Evolutionary conservation across 2,888 invertebrate genomes (phyloP).

Genomic region (Lithophane semibrunnea): DNA sequence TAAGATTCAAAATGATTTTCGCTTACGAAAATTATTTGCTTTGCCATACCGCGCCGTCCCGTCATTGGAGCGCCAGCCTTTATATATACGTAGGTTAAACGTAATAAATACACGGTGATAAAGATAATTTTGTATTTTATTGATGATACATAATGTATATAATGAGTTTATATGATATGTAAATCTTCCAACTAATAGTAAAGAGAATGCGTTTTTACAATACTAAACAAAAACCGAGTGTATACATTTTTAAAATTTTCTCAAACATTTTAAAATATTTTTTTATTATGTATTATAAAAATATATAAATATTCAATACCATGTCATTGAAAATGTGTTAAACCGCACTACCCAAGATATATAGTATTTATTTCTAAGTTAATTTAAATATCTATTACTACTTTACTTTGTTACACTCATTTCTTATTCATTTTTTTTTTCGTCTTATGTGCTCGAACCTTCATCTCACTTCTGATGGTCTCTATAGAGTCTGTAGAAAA

Average conservation of each 20-base stretch:
- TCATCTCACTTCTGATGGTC: conserved; percentile 37
- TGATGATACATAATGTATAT: neutral
- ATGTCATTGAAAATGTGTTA: neutral
- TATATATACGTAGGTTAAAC: too few relatives aligned
- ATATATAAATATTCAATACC: neutral
- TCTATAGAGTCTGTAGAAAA: conserved; percentile 66
- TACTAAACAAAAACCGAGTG: neutral
- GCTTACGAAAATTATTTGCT: too few relatives aligned
- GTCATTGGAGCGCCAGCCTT: too few relatives aligned
- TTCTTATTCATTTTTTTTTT: neutral
- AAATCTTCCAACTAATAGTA: neutral
- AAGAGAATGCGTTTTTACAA: neutral
- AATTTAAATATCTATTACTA: too few relatives aligned
- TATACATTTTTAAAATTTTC: too few relatives aligned
- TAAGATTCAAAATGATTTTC: too few relatives aligned
- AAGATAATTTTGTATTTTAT: neutral
- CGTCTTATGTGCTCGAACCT: neutral
- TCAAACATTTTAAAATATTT: neutral
- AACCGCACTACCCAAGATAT: too few relatives aligned
- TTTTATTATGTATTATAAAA: too few relatives aligned
- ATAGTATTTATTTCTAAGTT: too few relatives aligned
- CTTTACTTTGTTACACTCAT: neutral
- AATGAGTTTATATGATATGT: too few relatives aligned
- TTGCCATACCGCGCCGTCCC: too few relatives aligned
- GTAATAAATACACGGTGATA: neutral